Base-by-base conservation (phyloP, 2,888 invertebrate genomes). In the Rhodophaea formosa region DNA sequence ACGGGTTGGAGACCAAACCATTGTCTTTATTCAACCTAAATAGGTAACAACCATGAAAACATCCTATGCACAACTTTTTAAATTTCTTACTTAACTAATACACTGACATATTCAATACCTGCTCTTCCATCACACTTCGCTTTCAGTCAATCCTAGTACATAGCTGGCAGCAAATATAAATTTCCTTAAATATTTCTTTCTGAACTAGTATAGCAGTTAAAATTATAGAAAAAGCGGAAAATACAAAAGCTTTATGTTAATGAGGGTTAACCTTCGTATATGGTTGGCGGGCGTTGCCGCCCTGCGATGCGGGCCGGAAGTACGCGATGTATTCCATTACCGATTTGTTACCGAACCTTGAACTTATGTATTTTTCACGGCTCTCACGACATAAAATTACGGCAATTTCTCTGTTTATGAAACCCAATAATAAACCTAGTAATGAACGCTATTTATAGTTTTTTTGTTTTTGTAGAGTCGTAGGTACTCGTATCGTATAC, bases 251-350 rank as follows among this genome's bases (percentile, higher is more conserved):
- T 39, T 39, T 70, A 74, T 76, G 75, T 59, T 71, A 79, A 79
- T 77, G 59, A 70, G 63, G 60, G 62, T 61, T 55, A 62, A 49
- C 63, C 56, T 59, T 57, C 60, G 60, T 61, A n/a, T 61, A 69
- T 65, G 65, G 63, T 57, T 64, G 54, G 64, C 68, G 69, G 68
- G 60, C 64, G 59, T 74, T 70, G 70, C 74, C 71, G 70, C 71
- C 76, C 71, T 75, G 77, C 75, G 86, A 81, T 76, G 75, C 74
- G 75, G 77, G 69, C 77, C 87, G 88, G 86, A 88, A 65, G 49
- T 84, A 83, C 86, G 86, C 71, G 65, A 69, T 74, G 72, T 79
- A 74, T 75, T 63, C 70, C 66, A 69, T 70, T 73, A 70, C 67
- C 69, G 66, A 71, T 75, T 66, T 70, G 69, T 65, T 70, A 66